Conservation (phyloP, 2,113 vertebrate species). For the Sphaerodactylus townsendi region DNA sequence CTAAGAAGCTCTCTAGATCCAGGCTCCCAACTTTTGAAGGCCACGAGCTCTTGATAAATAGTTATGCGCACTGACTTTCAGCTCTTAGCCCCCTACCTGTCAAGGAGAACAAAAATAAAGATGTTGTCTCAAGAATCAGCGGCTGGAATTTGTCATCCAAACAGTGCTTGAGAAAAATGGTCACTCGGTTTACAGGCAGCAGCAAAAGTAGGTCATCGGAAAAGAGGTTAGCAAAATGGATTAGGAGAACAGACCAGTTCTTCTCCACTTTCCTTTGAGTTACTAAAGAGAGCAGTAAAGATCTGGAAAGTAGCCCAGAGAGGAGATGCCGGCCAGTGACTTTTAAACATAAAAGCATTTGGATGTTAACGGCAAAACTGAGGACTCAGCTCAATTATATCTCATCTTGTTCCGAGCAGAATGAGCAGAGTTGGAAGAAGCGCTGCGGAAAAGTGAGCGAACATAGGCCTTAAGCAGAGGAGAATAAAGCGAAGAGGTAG, state of each 20-base stretch:
- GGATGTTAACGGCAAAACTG: slow-evolving; percentile 51
- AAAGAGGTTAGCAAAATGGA: not conserved
- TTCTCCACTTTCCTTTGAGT: not conserved
- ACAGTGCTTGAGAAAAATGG: not conserved
- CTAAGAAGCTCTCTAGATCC: slow-evolving; percentile 1
- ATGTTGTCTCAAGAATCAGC: not conserved
- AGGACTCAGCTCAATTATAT: slow-evolving; percentile 62
- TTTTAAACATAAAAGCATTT: slow-evolving; percentile 46
- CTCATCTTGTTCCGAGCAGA: slow-evolving; percentile 48
- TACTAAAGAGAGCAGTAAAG: slow-evolving; percentile 16
- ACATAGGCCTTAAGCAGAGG: slow-evolving; percentile 52
- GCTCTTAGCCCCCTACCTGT: not conserved
- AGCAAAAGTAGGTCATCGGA: not conserved
- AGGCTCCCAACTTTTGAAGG: not conserved
- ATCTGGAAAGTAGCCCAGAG: slow-evolving; percentile 29
- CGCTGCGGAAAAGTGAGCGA: slow-evolving; percentile 60
- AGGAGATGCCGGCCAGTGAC: not conserved
- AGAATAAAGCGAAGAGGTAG: slow-evolving; percentile 34
- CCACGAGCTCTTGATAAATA: not conserved
- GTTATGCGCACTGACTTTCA: not conserved
- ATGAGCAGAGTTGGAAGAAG: slow-evolving; percentile 39
- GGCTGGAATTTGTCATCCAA: slow-evolving; percentile 26
- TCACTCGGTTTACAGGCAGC: slow-evolving; percentile 9
- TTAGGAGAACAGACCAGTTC: slow-evolving; percentile 8
- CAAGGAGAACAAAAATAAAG: not conserved